Conservation (phyloP, 2,888 invertebrate genomes). For the Andrena trimmerana region DNA sequence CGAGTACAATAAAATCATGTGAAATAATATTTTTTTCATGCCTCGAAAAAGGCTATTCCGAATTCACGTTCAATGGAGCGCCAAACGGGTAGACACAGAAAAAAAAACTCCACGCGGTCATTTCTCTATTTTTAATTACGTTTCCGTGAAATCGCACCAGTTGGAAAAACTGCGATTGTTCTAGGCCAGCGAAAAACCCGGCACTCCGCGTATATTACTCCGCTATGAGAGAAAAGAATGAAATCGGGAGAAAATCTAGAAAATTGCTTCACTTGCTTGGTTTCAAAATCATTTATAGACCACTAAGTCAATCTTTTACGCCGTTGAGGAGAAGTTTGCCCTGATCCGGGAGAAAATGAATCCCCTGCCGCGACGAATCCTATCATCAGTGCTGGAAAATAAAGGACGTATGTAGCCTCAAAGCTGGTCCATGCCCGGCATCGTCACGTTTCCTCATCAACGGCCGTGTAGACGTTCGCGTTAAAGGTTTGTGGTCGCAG, state of each 20-base stretch:
- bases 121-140: not conserved
- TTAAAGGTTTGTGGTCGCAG: conserved; percentile 21
- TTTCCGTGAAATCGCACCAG: not conserved
- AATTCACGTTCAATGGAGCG: not conserved
- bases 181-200: not conserved
- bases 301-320: too few species aligned
- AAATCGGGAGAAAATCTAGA: not conserved
- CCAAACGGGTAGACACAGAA: not conserved
- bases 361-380: not conserved
- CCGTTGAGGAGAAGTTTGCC: not conserved
- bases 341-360: not conserved
- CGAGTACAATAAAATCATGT: not conserved
- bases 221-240: not conserved
- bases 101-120: not conserved
- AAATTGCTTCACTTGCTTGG: not conserved
- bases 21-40: conserved; percentile 15
- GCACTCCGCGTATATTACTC: not conserved
- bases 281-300: too few species aligned
- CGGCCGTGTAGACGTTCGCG: not conserved
- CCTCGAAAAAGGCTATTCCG: not conserved
- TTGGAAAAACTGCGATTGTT: not conserved
- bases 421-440: not conserved
- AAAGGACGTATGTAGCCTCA: not conserved
- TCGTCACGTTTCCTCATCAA: conserved; percentile 19
- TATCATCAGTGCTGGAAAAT: not conserved